Conservation (phyloP, 2,888 invertebrate genomes). For the Heterodera filipjevi region DNA sequence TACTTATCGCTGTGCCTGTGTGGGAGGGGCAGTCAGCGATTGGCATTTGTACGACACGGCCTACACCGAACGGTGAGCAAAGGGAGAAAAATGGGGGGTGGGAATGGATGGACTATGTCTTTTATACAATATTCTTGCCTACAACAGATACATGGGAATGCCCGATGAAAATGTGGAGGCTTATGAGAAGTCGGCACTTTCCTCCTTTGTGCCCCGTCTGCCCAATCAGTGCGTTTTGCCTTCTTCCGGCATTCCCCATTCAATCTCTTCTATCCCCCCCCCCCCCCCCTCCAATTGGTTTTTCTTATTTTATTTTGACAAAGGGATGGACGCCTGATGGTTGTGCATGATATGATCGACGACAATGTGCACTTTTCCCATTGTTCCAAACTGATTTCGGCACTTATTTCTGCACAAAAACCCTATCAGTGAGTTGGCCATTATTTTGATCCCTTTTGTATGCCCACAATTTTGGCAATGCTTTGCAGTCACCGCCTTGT, state of each 20-base stretch:
- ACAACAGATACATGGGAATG: conserved; percentile 51
- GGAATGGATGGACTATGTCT: neutral
- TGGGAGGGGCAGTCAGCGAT: conserved; percentile 92
- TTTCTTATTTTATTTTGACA: neutral
- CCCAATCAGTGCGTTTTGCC: conserved; percentile 80
- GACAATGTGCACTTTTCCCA: conserved; percentile 99
- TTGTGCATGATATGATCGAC: conserved; percentile 90
- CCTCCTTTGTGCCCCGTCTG: conserved; percentile 82
- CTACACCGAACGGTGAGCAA: conserved; percentile 44
- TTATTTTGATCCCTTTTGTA: no score
- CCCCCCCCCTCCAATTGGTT: neutral
- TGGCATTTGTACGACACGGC: conserved; percentile 98
- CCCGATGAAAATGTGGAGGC: conserved; percentile 67
- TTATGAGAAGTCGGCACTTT: conserved; percentile 82
- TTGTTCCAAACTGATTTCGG: conserved; percentile 86
- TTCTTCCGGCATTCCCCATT: neutral
- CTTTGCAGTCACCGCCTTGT: neutral
- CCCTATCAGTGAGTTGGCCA: conserved; percentile 79
- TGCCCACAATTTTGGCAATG: no score
- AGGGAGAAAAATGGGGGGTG: neutral
- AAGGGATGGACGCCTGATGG: conserved; percentile 76
- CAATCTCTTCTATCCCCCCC: neutral
- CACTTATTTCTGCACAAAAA: conserved; percentile 88
- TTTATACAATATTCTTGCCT: neutral
- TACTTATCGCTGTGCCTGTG: conserved; percentile 74